Conservation (phyloP, 1,140 invertebrate species). For the Drosophila nannoptera region DNA sequence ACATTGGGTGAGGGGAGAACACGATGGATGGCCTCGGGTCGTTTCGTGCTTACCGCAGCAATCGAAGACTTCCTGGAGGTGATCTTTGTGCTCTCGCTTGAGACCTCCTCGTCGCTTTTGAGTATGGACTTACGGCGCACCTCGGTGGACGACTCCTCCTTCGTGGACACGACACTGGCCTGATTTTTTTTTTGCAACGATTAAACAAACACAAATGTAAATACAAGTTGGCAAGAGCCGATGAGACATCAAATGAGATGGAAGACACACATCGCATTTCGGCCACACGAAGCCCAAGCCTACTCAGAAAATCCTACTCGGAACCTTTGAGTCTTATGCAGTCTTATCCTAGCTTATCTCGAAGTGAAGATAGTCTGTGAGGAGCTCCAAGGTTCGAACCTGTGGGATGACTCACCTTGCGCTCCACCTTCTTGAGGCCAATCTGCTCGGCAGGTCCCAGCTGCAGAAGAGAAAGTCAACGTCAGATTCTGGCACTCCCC, state of each 20-base stretch:
- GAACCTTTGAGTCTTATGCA: no score
- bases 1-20: not conserved
- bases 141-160: conserved; percentile 59
- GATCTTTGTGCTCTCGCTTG: conserved; percentile 77
- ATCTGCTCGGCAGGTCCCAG: conserved; percentile 43
- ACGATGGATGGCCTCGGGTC: not conserved
- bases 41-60: conserved; percentile 49
- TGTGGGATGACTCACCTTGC: conserved; percentile 52
- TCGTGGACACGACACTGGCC: conserved; percentile 60
- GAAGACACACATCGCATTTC: no score
- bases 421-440: conserved; percentile 58
- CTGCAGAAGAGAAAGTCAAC: conserved; percentile 25
- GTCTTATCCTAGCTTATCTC: no score
- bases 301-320: no score
- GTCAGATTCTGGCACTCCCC: no score
- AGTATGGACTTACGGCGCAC: conserved; percentile 61
- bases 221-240: not conserved
- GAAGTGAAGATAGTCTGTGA: not conserved
- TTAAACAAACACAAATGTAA: conserved; percentile 17
- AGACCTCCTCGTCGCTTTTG: conserved; percentile 57
- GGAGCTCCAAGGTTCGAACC: not conserved
- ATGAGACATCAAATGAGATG: no score
- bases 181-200: conserved; percentile 21
- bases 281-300: no score
- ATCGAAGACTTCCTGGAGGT: conserved; percentile 63